phyloP scores from a whole-genome alignment of 2,113 vertebrate genomes.

The Channa maculata region DNA sequence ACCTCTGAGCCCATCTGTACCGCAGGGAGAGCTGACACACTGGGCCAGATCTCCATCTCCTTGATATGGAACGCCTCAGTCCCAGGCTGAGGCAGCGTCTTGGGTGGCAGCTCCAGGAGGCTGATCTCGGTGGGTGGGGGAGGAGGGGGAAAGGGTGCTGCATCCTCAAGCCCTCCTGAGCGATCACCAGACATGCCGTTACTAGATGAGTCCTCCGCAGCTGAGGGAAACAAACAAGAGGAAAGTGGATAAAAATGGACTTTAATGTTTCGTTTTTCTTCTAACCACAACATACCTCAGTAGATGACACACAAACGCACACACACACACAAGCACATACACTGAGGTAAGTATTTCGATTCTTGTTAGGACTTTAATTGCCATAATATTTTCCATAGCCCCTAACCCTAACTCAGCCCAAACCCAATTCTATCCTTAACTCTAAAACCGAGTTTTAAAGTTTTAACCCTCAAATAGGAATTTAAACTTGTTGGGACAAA shows the following conservation, averaged over 20 bases:
- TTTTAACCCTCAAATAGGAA: too few species aligned
- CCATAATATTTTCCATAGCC: too few species aligned
- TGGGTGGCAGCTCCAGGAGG: conserved; percentile 88
- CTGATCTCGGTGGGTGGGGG: conserved; percentile 87
- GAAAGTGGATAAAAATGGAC: conserved; percentile 25
- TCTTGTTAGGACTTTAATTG: too few species aligned
- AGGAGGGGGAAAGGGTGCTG: conserved; percentile 84
- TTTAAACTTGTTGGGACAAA: too few species aligned
- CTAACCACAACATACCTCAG: conserved; percentile 8
- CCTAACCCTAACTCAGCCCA: too few species aligned
- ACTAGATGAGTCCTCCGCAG: conserved; percentile 82
- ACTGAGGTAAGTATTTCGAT: not conserved
- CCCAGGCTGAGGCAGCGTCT: conserved; percentile 70
- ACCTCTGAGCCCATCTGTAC: conserved; percentile 72
- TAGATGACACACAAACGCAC: conserved; percentile 22
- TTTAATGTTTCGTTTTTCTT: conserved; percentile 42
- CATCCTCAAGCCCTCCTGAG: conserved; percentile 82
- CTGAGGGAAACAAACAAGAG: conserved; percentile 64
- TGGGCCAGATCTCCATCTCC: conserved; percentile 84
- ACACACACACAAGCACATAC: conserved; percentile 28
- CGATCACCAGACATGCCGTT: conserved; percentile 82
- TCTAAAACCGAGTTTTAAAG: too few species aligned
- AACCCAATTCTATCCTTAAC: too few species aligned
- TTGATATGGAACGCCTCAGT: conserved; percentile 83
- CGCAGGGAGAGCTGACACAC: conserved; percentile 77